Evolutionary conservation across 2,113 vertebrate genomes (phyloP).

Genomic region (Vidua chalybeata): DNA sequence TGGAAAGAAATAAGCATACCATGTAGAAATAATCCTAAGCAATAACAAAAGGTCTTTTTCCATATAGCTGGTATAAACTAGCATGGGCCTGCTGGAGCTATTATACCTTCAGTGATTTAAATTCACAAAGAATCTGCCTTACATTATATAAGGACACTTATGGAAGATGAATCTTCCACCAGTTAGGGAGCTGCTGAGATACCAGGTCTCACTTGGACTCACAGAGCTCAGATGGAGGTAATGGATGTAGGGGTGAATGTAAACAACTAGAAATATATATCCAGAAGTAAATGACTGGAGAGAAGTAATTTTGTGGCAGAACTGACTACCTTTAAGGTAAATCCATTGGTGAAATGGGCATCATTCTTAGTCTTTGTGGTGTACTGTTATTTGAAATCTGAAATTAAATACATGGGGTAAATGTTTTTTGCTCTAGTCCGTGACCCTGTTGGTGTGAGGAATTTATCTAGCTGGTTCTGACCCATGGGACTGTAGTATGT

Average conservation of each 20-base stretch:
- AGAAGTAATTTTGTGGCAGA: not conserved
- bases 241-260: not conserved
- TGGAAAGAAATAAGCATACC: not conserved
- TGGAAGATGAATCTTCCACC: not conserved
- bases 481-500: not conserved
- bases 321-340: not conserved
- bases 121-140: not conserved
- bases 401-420: not conserved
- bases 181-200: not conserved
- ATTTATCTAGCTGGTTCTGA: not conserved
- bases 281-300: not conserved
- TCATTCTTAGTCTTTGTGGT: not conserved
- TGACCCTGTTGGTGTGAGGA: not conserved
- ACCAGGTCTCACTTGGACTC: not conserved
- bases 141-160: not conserved
- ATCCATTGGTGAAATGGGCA: not conserved
- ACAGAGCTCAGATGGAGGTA: not conserved
- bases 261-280: not conserved
- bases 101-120: not conserved
- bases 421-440: not conserved
- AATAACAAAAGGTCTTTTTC: constrained; percentile 22
- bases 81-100: not conserved
- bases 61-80: not conserved
- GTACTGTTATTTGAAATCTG: constrained; percentile 37
- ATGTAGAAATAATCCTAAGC: not conserved